Conservation (phyloP, 1,140 invertebrate species). For the Batillaria attramentaria region DNA sequence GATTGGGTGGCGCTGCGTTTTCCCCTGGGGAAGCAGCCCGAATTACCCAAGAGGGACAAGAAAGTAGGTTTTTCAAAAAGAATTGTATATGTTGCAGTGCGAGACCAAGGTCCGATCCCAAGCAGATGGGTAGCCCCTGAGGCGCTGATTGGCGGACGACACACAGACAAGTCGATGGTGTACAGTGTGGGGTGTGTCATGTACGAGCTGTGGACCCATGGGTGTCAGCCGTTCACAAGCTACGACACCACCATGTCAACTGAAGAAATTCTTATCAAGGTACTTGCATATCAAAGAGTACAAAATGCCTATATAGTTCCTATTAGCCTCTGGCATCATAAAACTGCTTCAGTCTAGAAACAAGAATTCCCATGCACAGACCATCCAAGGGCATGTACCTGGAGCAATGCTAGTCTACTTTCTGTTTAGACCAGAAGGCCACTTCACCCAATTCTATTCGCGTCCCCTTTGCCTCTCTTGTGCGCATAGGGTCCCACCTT, state of each 20-base stretch:
- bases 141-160: conserved; percentile 34
- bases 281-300: neutral
- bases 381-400: neutral
- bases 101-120: conserved; percentile 31
- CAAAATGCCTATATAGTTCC: no score
- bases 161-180: conserved; percentile 32
- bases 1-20: no score
- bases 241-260: conserved; percentile 14
- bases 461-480: no score
- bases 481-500: no score
- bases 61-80: no score
- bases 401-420: neutral
- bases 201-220: conserved; percentile 42
- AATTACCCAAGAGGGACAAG: no score
- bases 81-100: neutral
- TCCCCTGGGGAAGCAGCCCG: no score
- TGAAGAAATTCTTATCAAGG: conserved; percentile 39
- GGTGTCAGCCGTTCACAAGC: conserved; percentile 49
- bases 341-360: neutral
- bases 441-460: neutral
- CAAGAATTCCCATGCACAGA: neutral
- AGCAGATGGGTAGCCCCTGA: conserved; percentile 41
- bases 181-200: conserved; percentile 43
- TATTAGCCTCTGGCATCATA: no score
- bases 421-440: neutral